phyloP scores from a whole-genome alignment of 2,113 vertebrate genomes.

The Peromyscus maniculatus region DNA sequence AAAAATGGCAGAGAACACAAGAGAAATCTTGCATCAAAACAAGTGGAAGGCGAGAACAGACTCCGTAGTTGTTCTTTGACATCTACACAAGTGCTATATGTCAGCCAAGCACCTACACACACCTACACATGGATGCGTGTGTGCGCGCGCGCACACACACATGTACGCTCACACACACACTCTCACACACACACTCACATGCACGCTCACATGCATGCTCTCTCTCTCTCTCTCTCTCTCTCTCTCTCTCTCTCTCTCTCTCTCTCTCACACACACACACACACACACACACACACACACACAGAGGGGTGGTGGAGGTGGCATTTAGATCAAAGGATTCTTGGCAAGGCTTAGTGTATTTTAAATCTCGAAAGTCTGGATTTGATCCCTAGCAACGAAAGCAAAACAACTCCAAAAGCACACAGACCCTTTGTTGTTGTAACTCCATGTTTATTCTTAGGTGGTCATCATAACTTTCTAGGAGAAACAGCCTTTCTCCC shows the following conservation, averaged over 20 bases:
- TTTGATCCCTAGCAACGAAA: background rate
- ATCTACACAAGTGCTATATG: background rate
- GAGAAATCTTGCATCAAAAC: background rate
- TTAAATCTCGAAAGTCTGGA: background rate
- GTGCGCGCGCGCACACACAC: too few relatives aligned
- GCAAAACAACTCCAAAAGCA: background rate
- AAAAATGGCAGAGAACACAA: background rate
- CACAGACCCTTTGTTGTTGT: background rate
- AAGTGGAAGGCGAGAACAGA: background rate
- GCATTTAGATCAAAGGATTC: background rate
- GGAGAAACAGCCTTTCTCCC: background rate
- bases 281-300: background rate
- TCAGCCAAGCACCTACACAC: background rate
- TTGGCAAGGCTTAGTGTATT: background rate
- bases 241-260: too few relatives aligned
- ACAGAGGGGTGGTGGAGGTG: fast-evolving
- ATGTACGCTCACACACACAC: background rate
- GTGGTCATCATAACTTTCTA: background rate
- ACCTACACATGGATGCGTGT: background rate
- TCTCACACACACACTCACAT: background rate
- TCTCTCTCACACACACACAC: background rate
- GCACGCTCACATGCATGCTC: background rate
- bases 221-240: too few relatives aligned
- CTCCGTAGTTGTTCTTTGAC: background rate
- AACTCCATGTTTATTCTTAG: background rate